These are phyloP conservation scores for Chamaetylas fuelleborni DNA, from an alignment of 2,113 vertebrate species.

Conservation along the genomic window DNA sequence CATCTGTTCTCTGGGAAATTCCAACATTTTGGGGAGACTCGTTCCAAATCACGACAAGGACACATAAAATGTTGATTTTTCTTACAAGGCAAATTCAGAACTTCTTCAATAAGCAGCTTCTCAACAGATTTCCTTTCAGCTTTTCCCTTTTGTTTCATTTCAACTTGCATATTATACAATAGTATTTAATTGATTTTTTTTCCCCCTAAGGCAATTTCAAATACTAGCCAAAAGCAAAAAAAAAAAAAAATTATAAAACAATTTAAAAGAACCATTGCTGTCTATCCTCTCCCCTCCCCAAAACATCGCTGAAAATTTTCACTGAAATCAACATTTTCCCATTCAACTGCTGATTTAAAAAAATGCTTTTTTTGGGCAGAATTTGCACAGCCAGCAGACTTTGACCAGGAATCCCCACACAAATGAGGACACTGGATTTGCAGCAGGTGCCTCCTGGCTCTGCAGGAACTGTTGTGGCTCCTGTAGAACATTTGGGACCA, in stretches of 20 bases:
- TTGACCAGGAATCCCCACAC: neutral
- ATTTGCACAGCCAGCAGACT: neutral
- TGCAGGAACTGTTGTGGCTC: neutral
- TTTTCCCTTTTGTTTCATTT: constrained; percentile 16
- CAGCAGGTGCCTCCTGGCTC: neutral
- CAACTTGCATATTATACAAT: constrained; percentile 1
- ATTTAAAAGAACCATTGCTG: neutral
- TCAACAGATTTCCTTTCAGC: constrained; percentile 27
- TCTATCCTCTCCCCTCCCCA: neutral
- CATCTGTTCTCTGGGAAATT: constrained; percentile 53
- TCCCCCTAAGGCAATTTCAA: neutral
- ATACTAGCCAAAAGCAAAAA: neutral
- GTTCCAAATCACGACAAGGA: neutral
- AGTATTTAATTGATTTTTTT: neutral
- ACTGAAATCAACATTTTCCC: neutral
- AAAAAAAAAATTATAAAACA: too few relatives aligned
- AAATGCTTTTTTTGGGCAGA: neutral
- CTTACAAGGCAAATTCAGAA: constrained; percentile 24
- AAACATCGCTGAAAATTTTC: neutral
- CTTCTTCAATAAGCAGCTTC: constrained; percentile 21
- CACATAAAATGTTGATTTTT: constrained; percentile 34
- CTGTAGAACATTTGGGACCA: neutral
- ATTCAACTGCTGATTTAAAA: neutral
- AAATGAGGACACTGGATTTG: neutral
- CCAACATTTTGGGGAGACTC: neutral